phyloP scores from a whole-genome alignment of 1,140 invertebrate genomes.

The Nasonia giraulti region DNA sequence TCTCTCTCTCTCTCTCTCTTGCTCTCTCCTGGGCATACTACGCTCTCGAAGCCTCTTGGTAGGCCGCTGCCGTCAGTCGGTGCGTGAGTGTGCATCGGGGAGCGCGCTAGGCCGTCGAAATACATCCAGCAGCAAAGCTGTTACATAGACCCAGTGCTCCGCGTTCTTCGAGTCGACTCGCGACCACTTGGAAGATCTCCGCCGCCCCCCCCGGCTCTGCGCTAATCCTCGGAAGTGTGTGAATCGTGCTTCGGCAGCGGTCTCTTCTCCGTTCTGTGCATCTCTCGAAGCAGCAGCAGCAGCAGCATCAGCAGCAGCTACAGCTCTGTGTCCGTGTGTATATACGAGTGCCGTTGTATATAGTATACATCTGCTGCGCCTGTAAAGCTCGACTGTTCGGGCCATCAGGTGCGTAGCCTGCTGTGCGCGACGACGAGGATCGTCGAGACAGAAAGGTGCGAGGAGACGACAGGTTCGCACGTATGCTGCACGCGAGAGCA shows the following conservation, averaged over 20 bases:
- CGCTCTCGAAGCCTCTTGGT: neutral
- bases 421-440: neutral
- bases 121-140: neutral
- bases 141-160: neutral
- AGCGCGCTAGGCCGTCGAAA: neutral
- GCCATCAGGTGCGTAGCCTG: neutral
- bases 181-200: too few relatives aligned
- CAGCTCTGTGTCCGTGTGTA: neutral
- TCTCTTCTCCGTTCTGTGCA: neutral
- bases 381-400: neutral
- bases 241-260: neutral
- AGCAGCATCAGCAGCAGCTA: too few relatives aligned
- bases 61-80: slow-evolving; percentile 1
- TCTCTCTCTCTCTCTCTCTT: neutral
- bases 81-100: slow-evolving; percentile 24
- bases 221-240: neutral
- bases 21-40: neutral
- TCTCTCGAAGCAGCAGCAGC: neutral
- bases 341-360: neutral
- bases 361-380: neutral
- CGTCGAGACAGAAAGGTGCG: slow-evolving; percentile 20
- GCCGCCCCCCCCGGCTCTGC: too few relatives aligned
- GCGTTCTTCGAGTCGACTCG: too few relatives aligned
- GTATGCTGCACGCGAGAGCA: neutral
- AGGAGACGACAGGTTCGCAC: neutral